Evolutionary conservation across 92 coral and sea anemone genomes (phyloP), one percentile per base, ranked within the genome.

Genomic region (Porites evermanni): DNA sequence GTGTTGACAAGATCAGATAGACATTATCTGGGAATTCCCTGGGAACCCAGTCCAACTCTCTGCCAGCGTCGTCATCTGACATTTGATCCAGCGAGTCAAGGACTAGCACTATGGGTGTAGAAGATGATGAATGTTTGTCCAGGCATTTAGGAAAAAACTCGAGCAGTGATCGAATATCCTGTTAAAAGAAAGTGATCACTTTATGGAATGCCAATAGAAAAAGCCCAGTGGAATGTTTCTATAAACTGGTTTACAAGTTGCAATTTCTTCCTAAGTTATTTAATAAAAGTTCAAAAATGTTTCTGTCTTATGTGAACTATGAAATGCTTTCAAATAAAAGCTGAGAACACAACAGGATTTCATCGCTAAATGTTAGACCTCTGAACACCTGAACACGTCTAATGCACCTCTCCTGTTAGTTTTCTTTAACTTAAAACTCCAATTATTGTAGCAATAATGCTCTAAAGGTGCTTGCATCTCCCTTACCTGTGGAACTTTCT

Each of bases 1-100:
- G 91, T 6, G 98, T 97, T 21, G 99, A 97, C 76, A 97, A 70
- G 38, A 95, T 82, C 74, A 95, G 78, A 72, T 88, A 93, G 58
- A 95, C 97, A 64, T 95, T 69, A 53, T 90, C 87, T 3, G 98
- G 97, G 24, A 95, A 80, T 12, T 86, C 56, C 84, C 80, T 95
- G 7, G 99, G 99, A 38, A 97, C 63, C 99, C 99, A 97, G 63
- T 91, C 98, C 87, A 95, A 70, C 80, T 95, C 97, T 61, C 90
- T 92, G 11, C 97, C 99, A 38, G 95, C 98, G 50, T 97, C 97
- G 80, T 97, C 99, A 51, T 93, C 94, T 52, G 98, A 93, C 67
- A 95, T 82, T 79, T 97, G 99, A 85, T 97, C 99, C 84, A 97
- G 88, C 2, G 99, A 97, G 83, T 97, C 99, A 10, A 97, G 89